Evolutionary conservation across 2,797 vertebrate genomes (phyloP), one percentile per base, ranked within the genome.

Genomic region (Tenualosa ilisha): DNA sequence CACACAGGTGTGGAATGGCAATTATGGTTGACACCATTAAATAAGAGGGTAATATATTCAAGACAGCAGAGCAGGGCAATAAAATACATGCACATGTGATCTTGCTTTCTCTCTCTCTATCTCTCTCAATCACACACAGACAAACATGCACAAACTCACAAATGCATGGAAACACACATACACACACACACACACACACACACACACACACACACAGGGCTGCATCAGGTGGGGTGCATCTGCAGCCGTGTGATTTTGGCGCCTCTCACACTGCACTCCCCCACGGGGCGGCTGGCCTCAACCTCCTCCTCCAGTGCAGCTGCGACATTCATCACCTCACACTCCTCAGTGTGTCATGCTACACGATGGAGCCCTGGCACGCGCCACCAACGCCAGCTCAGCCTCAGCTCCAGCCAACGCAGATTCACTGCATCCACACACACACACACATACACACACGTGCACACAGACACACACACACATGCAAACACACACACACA

Each of bases 211-310:
- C 17, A 51, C 51, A 8, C 51, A 20, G 50, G 54, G 86, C 59
- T 86, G 83, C 86, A 87, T 86, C 86, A 88, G 87, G 89, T 89
- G 87, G 85, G 81, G 72, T 68, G 79, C 84, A 85, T 85, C 81
- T 87, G 87, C 50, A 20, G 43, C 72, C 79, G 26, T 50, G 84
- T 75, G 54, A 51, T 22, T 20, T 56, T 75, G 84, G 51, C 87
- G 15, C 84, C 82, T 37, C 5, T 37, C 26, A 20, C 46, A 85
- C 82, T 22, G 17, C 17, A 20, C 54, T 20, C 17, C 20, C 81
- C 84, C 31, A 11, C n/a, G 82, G 82, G 54, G 65, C 68, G 3
- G 59, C 22, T 24, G 6, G 59, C 68, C 9, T 79, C 72, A 43
- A 46, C 81, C 65, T 81, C 31, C 79, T 31, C 79, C 54, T 56